Base-by-base conservation (phyloP, 92 coral and sea anemone genomes). In the Palythoa grandiflora region DNA sequence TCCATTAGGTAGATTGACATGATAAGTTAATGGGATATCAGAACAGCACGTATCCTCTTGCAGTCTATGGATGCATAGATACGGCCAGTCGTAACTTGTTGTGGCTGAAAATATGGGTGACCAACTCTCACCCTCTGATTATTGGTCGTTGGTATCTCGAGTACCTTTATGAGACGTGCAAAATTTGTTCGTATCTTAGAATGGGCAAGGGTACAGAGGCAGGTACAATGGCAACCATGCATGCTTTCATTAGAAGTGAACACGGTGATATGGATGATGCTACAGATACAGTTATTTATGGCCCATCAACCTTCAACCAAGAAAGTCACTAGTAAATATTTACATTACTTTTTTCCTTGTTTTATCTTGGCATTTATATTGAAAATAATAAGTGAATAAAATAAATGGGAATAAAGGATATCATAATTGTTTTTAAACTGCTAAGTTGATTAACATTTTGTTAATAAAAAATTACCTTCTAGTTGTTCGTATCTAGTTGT, bases 11-110 rank as follows among this genome's bases (percentile, higher is more conserved):
- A 13, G 91, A 88, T 88, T 87, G 91, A 17, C 87, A 70, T 73
- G 91, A 88, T 54, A 88, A 88, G 57, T 70, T 71, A 8, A 88
- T 81, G 91, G 91, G 91, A 11, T 88, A 88, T 48, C 91, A 88
- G 63, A 88, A 88, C 60, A 61, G 79, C 54, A 88, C 91, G 15
- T 88, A 7, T 52, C 91, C 91, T 17, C 61, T 88, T 3, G 91
- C 91, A 14, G 54, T 88, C 50, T 80, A 88, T 51, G 91, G 91
- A 14, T 88, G 87, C 68, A 66, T 88, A 12, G 91, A 88, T 55
- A 88, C 88, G 35, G 52, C 87, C 54, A 88, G 91, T 47, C 19
- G 87, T 59, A 88, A 88, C 28, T 78, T 78, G 53, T 76, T 87
- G 16, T 87, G 90, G 86, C 44, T 78, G 10, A 73, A 81, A 54